phyloP scores from a whole-genome alignment of 2,797 vertebrate genomes.

The Enteromius fasciolatus region DNA sequence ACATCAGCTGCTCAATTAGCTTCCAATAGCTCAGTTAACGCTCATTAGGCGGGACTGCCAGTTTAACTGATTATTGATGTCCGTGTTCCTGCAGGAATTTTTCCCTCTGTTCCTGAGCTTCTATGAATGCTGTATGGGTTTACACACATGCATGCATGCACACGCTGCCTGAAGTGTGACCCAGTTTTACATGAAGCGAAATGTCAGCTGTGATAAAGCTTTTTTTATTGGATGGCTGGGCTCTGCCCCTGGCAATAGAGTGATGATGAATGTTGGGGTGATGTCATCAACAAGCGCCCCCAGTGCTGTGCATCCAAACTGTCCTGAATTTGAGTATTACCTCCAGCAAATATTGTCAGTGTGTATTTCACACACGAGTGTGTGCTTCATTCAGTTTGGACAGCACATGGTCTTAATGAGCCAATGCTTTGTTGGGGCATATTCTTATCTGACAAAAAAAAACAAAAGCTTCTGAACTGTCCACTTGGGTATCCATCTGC shows the following conservation, averaged over 20 bases:
- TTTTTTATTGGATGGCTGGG: constrained; percentile 67
- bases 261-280: constrained; percentile 43
- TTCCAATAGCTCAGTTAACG: constrained; percentile 60
- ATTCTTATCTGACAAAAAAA: not conserved
- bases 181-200: constrained; percentile 75
- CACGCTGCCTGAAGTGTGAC: constrained; percentile 70
- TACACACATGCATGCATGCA: constrained; percentile 56
- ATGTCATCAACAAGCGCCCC: constrained; percentile 59
- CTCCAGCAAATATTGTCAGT: constrained; percentile 55
- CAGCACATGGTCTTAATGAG: constrained; percentile 32
- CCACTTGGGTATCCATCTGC: constrained; percentile 22
- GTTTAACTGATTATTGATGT: constrained; percentile 54
- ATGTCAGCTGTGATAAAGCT: constrained; percentile 69
- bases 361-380: constrained; percentile 31
- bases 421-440: constrained; percentile 25
- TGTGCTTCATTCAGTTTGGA: constrained; percentile 61
- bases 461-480: not conserved
- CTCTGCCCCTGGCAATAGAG: constrained; percentile 62
- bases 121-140: constrained; percentile 39
- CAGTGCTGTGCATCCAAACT: constrained; percentile 63
- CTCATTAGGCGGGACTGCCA: constrained; percentile 65
- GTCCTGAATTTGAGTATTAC: constrained; percentile 69
- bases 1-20: constrained; percentile 67
- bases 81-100: constrained; percentile 36
- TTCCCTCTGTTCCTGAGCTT: not conserved